Conservation (phyloP, 1,140 invertebrate genomes). For the Zophobas atratus region DNA sequence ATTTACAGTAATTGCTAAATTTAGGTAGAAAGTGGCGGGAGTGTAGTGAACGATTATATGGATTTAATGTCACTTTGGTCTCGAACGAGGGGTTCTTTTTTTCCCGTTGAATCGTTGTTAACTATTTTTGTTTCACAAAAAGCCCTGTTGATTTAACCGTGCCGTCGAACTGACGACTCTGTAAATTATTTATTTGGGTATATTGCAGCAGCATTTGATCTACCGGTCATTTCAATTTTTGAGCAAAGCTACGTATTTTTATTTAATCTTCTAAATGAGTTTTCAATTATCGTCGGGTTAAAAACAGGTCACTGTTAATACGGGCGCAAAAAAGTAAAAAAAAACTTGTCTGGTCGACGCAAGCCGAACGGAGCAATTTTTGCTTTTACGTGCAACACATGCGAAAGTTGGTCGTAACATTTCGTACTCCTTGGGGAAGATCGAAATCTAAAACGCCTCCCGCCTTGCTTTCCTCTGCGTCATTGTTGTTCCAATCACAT, state of each 20-base stretch:
- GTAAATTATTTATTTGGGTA: too few species aligned
- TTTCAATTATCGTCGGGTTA: conserved; percentile 49
- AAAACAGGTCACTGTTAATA: conserved; percentile 51
- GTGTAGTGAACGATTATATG: background rate
- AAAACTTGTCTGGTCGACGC: conserved; percentile 46
- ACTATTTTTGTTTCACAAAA: too few species aligned
- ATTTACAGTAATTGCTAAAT: background rate
- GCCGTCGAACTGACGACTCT: too few species aligned
- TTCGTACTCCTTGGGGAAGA: conserved; percentile 50
- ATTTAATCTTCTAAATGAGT: conserved; percentile 38
- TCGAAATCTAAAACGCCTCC: conserved; percentile 42
- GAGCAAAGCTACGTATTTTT: background rate
- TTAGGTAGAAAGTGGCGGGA: background rate
- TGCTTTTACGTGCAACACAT: conserved; percentile 56
- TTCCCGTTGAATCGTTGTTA: too few species aligned
- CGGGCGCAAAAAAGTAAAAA: conserved; percentile 47
- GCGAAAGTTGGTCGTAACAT: conserved; percentile 42
- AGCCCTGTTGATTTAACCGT: too few species aligned
- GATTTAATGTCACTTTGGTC: background rate
- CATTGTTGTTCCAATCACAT: conserved; percentile 49
- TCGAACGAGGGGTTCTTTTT: too few species aligned
- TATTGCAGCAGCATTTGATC: too few species aligned
- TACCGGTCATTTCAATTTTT: too few species aligned
- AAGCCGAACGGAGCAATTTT: conserved; percentile 61
- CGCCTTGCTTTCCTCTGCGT: conserved; percentile 25